Percentiles rank a stretch among this genome's conserved stretches.
Evolutionary conservation across 2,797 vertebrate species (phyloP).

Genomic region (Centroberyx gerrardi): DNA sequence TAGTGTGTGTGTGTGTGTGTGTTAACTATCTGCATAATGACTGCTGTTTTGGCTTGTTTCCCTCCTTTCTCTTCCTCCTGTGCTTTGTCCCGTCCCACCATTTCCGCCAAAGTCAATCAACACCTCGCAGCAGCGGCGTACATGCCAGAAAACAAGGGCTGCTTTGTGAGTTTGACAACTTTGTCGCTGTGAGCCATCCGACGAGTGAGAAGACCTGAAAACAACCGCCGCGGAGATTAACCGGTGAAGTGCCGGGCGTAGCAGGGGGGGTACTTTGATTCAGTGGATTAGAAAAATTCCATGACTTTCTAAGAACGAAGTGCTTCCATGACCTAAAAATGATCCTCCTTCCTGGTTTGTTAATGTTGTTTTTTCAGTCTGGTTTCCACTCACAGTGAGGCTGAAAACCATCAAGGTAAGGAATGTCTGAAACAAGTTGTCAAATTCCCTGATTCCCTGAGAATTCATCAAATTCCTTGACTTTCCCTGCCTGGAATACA

Average conservation of each 20-base stretch:
- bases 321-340: no score
- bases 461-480: no score
- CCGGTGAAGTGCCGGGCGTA: neutral
- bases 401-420: no score
- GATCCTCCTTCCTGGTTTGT: no score
- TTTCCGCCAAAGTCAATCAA: slow-evolving; percentile 45
- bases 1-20: neutral
- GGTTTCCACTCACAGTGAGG: no score
- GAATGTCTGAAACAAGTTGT: no score
- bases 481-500: no score
- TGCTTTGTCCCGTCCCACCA: slow-evolving; percentile 7
- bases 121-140: slow-evolving; percentile 16
- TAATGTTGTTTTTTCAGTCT: no score
- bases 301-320: no score
- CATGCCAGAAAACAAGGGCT: slow-evolving; percentile 16
- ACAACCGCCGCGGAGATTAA: slow-evolving; percentile 20
- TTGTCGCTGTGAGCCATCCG: slow-evolving; percentile 1
- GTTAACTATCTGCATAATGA: slow-evolving; percentile 28
- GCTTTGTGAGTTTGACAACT: slow-evolving; percentile 29
- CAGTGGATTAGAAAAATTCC: no score
- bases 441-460: no score
- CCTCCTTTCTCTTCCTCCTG: neutral
- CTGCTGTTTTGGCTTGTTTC: slow-evolving; percentile 21
- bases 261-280: neutral
- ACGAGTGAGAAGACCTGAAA: slow-evolving; percentile 18